Conservation (phyloP, 2,797 vertebrate species). For the Catamblyrhynchus diadema region DNA sequence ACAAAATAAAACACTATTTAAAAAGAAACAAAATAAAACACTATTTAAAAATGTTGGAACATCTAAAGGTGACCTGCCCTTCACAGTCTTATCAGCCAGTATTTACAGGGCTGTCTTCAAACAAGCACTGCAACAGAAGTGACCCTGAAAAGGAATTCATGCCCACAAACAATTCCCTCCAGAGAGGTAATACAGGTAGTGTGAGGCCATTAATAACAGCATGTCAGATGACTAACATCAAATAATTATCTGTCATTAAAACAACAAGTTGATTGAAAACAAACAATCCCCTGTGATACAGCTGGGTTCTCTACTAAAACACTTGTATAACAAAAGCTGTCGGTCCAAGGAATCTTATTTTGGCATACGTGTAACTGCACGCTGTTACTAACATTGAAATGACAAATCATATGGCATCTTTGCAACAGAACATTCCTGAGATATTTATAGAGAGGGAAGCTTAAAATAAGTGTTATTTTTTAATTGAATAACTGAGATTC, state of each 20-base stretch:
- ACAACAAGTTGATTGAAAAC: not conserved
- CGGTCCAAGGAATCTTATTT: not conserved
- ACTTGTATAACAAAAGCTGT: not conserved
- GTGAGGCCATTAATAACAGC: not conserved
- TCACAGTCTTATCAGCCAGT: not conserved
- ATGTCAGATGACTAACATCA: not conserved
- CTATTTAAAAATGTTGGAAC: not conserved
- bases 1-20: not conserved
- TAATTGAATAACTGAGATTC: slow-evolving; percentile 36
- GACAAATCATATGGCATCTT: not conserved
- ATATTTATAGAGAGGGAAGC: not conserved
- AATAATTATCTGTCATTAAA: not conserved
- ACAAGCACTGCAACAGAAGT: not conserved
- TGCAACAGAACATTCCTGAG: not conserved
- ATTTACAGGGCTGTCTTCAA: not conserved
- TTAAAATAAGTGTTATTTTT: not conserved
- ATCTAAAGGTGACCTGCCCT: not conserved
- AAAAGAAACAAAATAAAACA: not conserved
- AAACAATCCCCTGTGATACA: not conserved
- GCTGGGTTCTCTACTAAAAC: not conserved
- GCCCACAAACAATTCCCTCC: not conserved
- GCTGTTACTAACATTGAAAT: not conserved
- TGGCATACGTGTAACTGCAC: not conserved
- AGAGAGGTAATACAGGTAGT: not conserved
- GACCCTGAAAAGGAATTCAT: not conserved